Evolutionary conservation across 2,113 vertebrate species (phyloP).

Genomic region (Raja brachyura): DNA sequence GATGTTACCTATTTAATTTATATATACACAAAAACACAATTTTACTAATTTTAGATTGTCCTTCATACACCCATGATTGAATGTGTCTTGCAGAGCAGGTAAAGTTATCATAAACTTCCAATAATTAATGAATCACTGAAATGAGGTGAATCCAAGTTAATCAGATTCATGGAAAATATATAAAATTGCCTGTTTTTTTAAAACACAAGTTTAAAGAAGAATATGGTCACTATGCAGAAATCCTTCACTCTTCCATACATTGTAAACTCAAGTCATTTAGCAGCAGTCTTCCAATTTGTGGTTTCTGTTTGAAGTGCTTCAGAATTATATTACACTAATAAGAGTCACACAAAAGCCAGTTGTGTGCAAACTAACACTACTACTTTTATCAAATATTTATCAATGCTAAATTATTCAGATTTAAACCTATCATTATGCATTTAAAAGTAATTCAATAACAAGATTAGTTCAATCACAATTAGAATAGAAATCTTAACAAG

Average conservation of each 20-base stretch:
- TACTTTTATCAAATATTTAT: conserved; percentile 27
- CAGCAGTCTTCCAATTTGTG: conserved; percentile 21
- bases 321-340: conserved; percentile 23
- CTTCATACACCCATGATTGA: conserved; percentile 21
- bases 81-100: not conserved
- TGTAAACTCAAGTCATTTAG: conserved; percentile 37
- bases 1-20: not conserved
- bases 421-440: not conserved
- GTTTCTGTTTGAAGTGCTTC: conserved; percentile 26
- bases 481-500: not conserved
- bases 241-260: conserved; percentile 7
- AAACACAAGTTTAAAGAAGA: not conserved
- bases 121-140: conserved; percentile 15
- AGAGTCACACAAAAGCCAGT: conserved; percentile 36
- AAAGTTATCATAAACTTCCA: not conserved
- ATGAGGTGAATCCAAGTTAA: not conserved
- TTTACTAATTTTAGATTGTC: conserved; percentile 19
- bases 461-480: not conserved
- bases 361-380: conserved; percentile 24
- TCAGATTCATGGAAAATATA: not conserved
- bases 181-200: not conserved
- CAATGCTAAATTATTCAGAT: conserved; percentile 24
- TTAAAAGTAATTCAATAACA: conserved; percentile 26
- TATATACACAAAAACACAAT: not conserved
- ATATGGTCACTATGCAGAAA: not conserved